Evolutionary conservation across 2,888 invertebrate species (phyloP), one percentile per base, ranked within the genome.

Genomic region (Drosophila niveifrons): DNA sequence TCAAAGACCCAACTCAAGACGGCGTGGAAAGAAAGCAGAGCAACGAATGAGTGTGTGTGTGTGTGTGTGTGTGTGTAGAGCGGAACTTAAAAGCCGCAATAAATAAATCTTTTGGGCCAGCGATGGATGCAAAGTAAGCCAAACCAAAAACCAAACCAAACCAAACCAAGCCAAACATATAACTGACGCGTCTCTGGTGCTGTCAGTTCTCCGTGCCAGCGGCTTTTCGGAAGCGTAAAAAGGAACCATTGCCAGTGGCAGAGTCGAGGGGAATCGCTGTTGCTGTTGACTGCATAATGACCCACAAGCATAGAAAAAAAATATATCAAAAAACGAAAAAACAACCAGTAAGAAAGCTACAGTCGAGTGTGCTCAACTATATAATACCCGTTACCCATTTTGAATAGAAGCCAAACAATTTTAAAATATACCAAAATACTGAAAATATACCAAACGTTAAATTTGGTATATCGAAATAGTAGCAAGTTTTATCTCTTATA

Each of bases 71-170:
- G 15, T 15, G 10, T 29, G 28, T 15, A 13, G 15, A 57, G 62
- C 46, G 53, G 41, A 77, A 70, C 68, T 89, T 81, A 84, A 83
- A 82, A 83, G 68, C 83, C 85, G 88, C 89, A 89, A 83, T 88
- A 83, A 83, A 83, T 83, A 83, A 83, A 83, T 83, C 88, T 88
- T 89, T 81, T 66, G 66, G 62, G 66, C 64, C 65, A 75, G 68
- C 67, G 76, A 71, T 69, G 71, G 75, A 82, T 68, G 66, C 72
- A 68, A 72, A 71, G 11, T 11, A 34, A 36, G n/a, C 4, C 34
- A 34, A 36, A 36, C 4, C 36, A 36, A 36, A 36, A 36, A 36
- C 4, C 36, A 36, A n/a, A 29, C 29, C 31, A 31, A 31, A 1
- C 1, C 31, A 31, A 31, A 29, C 29, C 29, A 9, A 31, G 2